phyloP scores from a whole-genome alignment of 2,888 invertebrate species.

The Drosophila kambysellisi region DNA sequence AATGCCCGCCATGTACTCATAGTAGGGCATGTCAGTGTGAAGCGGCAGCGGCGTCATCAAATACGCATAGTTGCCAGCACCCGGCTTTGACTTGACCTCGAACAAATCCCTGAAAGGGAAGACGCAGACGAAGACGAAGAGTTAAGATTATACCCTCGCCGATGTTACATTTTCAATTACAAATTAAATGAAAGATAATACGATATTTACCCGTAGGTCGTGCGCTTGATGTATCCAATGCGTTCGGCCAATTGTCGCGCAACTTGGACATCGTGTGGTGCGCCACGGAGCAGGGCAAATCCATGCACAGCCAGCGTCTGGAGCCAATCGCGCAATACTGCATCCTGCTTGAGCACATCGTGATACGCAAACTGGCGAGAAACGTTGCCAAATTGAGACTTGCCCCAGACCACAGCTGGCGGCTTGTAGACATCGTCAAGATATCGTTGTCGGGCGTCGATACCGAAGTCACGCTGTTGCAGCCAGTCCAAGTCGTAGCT shows the following conservation, averaged over 20 bases:
- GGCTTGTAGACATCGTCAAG: slow-evolving; percentile 86
- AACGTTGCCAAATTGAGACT: slow-evolving; percentile 85
- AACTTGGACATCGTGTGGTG: slow-evolving; percentile 86
- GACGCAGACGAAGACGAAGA: not conserved
- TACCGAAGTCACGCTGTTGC: slow-evolving; percentile 87
- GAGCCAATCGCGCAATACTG: slow-evolving; percentile 87
- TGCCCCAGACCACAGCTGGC: slow-evolving; percentile 86
- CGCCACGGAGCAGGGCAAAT: slow-evolving; percentile 87
- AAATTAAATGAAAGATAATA: not conserved
- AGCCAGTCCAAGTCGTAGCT: slow-evolving; percentile 87
- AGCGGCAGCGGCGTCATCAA: slow-evolving; percentile 88
- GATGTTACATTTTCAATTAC: not conserved
- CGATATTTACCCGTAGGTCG: slow-evolving; percentile 89
- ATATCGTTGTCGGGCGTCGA: slow-evolving; percentile 85
- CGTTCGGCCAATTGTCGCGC: slow-evolving; percentile 87
- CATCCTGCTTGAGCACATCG: slow-evolving; percentile 86
- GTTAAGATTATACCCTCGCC: not conserved
- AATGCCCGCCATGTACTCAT: slow-evolving; percentile 89
- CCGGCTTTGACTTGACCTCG: slow-evolving; percentile 88
- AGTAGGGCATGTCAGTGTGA: slow-evolving; percentile 91
- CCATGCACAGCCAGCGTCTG: slow-evolving; percentile 88
- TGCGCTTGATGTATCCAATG: slow-evolving; percentile 89
- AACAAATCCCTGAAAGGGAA: slow-evolving; percentile 86
- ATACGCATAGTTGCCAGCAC: slow-evolving; percentile 91
- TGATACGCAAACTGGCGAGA: slow-evolving; percentile 86